Evolutionary conservation across 2,888 invertebrate genomes (phyloP).

Genomic region (Lepidochitona cinerea): DNA sequence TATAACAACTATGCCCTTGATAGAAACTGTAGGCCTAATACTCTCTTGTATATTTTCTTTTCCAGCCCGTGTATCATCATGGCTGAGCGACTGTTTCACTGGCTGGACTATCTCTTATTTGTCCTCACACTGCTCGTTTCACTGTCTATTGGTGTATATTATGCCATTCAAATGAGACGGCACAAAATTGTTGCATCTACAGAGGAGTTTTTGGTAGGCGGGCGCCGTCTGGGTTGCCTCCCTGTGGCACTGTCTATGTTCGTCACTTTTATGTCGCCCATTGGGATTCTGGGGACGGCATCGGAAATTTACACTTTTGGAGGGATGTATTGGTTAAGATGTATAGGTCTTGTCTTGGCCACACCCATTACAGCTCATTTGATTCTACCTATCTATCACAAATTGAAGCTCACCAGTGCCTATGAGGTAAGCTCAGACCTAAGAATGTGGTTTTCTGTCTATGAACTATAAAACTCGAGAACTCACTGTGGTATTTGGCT

Average conservation of each 20-base stretch:
- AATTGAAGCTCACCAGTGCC: slow-evolving; percentile 38
- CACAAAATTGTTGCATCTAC: slow-evolving; percentile 19
- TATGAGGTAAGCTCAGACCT: slow-evolving; percentile 48
- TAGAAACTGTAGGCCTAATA: too few species aligned
- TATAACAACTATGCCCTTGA: too few species aligned
- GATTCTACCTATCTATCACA: slow-evolving; percentile 40
- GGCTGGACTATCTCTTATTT: slow-evolving; percentile 37
- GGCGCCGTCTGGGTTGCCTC: slow-evolving; percentile 26
- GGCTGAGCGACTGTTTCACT: slow-evolving; percentile 22
- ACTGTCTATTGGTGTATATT: slow-evolving; percentile 25
- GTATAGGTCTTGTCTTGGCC: neutral
- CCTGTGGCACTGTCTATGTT: slow-evolving; percentile 32
- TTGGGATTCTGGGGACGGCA: slow-evolving; percentile 34
- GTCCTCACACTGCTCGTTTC: slow-evolving; percentile 25
- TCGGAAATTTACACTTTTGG: slow-evolving; percentile 28
- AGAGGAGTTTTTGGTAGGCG: slow-evolving; percentile 34
- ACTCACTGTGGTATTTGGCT: too few species aligned
- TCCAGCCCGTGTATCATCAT: too few species aligned
- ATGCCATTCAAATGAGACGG: slow-evolving; percentile 18
- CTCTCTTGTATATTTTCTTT: too few species aligned
- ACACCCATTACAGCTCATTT: slow-evolving; percentile 62
- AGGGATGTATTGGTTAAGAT: neutral
- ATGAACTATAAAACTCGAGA: too few species aligned
- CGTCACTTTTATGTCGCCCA: slow-evolving; percentile 37
- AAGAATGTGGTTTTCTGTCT: too few species aligned